Evolutionary conservation across 2,888 invertebrate species (phyloP), one percentile per base, ranked within the genome.

Genomic region (Yponomeuta malinellus): DNA sequence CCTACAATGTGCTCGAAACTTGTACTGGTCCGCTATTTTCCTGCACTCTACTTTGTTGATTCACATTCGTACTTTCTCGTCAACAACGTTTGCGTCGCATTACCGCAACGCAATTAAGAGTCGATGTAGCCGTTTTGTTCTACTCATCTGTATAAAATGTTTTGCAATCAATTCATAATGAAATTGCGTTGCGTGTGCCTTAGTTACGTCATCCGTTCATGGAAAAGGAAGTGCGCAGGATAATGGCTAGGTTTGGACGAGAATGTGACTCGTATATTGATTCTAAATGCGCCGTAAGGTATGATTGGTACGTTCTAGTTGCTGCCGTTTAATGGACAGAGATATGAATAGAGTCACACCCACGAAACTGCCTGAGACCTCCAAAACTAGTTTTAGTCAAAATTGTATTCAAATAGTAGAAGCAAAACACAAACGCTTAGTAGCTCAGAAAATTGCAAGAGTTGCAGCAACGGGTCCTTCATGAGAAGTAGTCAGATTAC

Each of bases 331-430:
- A 43, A 8, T 59, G 52, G 52, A 12, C 52, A 59, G 15, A 12
- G 4, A 5, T 15, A 15, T 15, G 15, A 15, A 59, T 15, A 59
- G 52, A 15, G 52, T 59, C 52, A 52, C 52, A 52, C 52, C 52
- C 52, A 59, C 52, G 12, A 65, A 31, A 12, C 33, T 67, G 67
- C 68, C 48, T 23, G 48, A 6, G 43, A 43, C 48, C 5, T 68
- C 68, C 23, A 48, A 43, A 68, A 68, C 68, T 1, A 43, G 48
- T 68, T 43, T n/a, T 43, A 10, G 12, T 68, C 23, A 68, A 37
- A 48, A 68, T 68, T 68, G 8, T 9, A 15, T n/a, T 43, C 15
- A 68, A 68, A n/a, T 48, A 15, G 37, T 68, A 43, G 68, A 68
- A 48, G 68, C 68, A 23, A 43, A 48, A 10, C 68, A 68, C 48